Conservation (phyloP, 2,888 invertebrate species). For the Apamea epomidion region DNA sequence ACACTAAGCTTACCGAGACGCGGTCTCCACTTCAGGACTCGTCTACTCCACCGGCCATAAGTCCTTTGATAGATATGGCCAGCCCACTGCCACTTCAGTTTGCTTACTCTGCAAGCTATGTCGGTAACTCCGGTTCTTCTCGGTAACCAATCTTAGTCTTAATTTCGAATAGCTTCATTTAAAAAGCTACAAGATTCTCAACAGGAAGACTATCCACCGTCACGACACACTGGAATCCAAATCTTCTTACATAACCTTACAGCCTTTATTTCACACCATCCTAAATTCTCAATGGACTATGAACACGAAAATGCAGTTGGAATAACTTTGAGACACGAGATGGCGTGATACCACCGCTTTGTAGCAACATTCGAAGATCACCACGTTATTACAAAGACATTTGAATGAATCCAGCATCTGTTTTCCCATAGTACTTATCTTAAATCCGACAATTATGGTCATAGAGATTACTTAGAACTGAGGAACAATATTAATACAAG, state of each 20-base stretch:
- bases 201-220: background rate
- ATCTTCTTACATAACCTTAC: slow-evolving; percentile 32
- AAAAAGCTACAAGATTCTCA: background rate
- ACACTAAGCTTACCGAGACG: no score
- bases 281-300: slow-evolving; percentile 10
- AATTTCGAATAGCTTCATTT: background rate
- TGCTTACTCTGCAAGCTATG: background rate
- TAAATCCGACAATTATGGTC: slow-evolving; percentile 45
- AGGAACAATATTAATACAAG: slow-evolving; percentile 43
- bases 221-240: background rate
- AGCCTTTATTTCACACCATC: slow-evolving; percentile 19
- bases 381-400: slow-evolving; percentile 22
- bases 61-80: background rate
- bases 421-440: slow-evolving; percentile 57
- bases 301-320: slow-evolving; percentile 26
- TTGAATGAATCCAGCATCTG: slow-evolving; percentile 52
- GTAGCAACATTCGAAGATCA: slow-evolving; percentile 19
- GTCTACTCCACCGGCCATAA: background rate
- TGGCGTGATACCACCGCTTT: slow-evolving; percentile 38
- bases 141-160: background rate
- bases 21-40: no score
- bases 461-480: slow-evolving; percentile 27
- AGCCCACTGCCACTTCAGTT: background rate
- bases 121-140: background rate
- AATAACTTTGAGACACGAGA: slow-evolving; percentile 28